Evolutionary conservation across 2,797 vertebrate genomes (phyloP), one percentile per base, ranked within the genome.

Genomic region (Graptemys geographica): DNA sequence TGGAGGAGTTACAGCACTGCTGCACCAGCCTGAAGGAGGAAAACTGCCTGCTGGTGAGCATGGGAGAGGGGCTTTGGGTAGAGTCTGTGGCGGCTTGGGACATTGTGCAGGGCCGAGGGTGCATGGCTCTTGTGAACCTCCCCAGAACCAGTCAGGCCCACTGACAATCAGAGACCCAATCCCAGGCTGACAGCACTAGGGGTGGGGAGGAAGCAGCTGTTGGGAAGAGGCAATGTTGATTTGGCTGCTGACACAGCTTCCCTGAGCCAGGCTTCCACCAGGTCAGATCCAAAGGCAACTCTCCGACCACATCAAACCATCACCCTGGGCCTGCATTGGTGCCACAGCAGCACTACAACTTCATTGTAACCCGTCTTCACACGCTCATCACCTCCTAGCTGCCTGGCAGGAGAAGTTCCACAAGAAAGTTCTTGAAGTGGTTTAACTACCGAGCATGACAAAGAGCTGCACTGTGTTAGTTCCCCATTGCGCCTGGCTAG

Each of bases 41-140:
- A 97, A 99, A 99, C 97, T 98, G 98, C 97, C 97, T 99, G 96
- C 98, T 99, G 99, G 99, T 99, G 97, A 98, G 99, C 88, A 69
- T 33, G 47, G 88, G 27, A n/a, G 1, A 2, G 0, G 2, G 79
- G 19, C n/a, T 33, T 41, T 37, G n/a, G 65, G 19, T 23, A 23
- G n/a, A 37, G n/a, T 19, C 65, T 2, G 33, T 21, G 62, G 8
- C 21, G 62, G 62, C 72, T 28, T 12, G 41, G 74, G 37, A 23
- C 11, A 19, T 12, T 74, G 12, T 44, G 74, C 44, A 27, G 25
- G 19, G 41, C 72, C 72, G 28, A 47, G 41, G 41, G 28, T 13
- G 41, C 10, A 2, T 47, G 74, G 41, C 25, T 55, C 53, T 4
- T 55, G 53, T 55, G 53, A 55, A 9, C 53, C 55, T 55, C 55